Percentiles rank a stretch among this genome's conserved stretches.
Conservation (phyloP, 2,113 vertebrate species). For the Corythornis vintsioides region DNA sequence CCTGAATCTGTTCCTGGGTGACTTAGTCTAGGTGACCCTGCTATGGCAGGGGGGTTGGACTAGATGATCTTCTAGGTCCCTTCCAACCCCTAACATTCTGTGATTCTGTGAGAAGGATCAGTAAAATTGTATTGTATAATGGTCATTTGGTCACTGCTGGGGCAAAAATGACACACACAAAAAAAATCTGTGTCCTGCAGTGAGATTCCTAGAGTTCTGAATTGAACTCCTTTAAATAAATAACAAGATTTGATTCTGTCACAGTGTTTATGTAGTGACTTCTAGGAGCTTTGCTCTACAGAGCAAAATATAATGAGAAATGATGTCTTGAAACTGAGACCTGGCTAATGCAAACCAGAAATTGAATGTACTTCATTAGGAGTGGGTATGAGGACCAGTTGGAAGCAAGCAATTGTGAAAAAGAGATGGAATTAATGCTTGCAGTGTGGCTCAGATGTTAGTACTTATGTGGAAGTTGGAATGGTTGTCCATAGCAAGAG, state of each 20-base stretch:
- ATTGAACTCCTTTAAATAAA: neutral
- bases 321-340: neutral
- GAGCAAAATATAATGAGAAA: neutral
- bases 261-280: neutral
- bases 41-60: no score
- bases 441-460: neutral
- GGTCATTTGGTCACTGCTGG: neutral
- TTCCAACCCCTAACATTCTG: no score
- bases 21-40: no score
- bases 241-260: accelerated
- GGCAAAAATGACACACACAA: neutral
- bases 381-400: neutral
- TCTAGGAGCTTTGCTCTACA: neutral
- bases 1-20: no score
- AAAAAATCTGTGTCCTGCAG: neutral
- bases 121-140: neutral
- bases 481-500: neutral
- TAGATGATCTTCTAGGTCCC: no score
- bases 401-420: neutral
- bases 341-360: neutral
- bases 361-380: neutral
- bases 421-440: neutral
- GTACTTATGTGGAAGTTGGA: neutral
- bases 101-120: neutral
- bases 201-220: neutral